Conservation (phyloP, 2,797 vertebrate genomes). For the Molossus alvarezi region DNA sequence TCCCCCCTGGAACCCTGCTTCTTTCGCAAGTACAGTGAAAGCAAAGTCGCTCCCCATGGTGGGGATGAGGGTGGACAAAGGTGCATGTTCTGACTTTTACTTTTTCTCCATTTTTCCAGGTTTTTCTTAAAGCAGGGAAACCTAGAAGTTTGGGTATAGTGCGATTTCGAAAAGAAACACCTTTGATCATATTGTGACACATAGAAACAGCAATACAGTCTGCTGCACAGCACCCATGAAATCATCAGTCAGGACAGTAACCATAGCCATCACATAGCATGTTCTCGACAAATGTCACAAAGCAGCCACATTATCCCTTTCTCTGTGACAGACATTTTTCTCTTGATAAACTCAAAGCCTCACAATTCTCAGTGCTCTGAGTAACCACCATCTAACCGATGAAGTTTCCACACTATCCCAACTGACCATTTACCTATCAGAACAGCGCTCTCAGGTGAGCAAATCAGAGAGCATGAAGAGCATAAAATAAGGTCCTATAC, state of each 20-base stretch:
- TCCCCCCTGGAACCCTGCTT: neutral
- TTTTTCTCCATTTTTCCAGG: neutral
- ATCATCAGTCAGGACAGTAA: neutral
- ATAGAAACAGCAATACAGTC: neutral
- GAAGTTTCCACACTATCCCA: neutral
- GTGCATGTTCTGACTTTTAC: neutral
- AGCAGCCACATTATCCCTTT: neutral
- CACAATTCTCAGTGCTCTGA: neutral
- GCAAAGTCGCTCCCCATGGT: neutral
- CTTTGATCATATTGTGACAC: neutral
- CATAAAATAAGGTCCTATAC: neutral
- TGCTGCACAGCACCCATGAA: neutral
- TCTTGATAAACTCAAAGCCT: neutral
- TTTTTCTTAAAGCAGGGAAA: neutral
- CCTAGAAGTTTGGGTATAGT: neutral
- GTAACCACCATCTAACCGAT: neutral
- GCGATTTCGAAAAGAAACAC: neutral
- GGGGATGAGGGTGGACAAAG: neutral
- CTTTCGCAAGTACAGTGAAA: neutral
- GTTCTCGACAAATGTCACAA: neutral
- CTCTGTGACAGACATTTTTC: neutral
- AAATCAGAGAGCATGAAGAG: too few species aligned
- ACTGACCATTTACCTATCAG: neutral
- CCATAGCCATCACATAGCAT: neutral
- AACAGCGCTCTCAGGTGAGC: neutral